phyloP scores from a whole-genome alignment of 2,113 vertebrate genomes.

The Charina bottae region DNA sequence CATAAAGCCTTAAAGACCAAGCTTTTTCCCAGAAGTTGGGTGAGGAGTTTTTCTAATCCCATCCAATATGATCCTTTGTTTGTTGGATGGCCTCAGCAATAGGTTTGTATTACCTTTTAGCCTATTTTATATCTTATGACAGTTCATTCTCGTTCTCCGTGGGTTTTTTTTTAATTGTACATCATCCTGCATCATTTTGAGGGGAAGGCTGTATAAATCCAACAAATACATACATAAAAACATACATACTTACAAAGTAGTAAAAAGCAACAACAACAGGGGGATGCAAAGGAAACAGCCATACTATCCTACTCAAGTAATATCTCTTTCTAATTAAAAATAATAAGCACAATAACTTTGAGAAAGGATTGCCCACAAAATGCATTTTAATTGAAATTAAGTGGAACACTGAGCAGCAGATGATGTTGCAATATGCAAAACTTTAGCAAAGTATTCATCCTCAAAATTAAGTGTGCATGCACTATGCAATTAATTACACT shows the following conservation, averaged over 20 bases:
- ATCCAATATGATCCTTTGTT: background rate
- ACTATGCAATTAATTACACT: conserved; percentile 51
- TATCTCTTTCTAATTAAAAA: conserved; percentile 68
- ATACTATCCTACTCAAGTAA: conserved; percentile 34
- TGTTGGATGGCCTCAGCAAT: background rate
- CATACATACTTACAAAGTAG: background rate
- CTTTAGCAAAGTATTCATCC: conserved; percentile 57
- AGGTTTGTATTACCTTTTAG: background rate
- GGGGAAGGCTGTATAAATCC: background rate
- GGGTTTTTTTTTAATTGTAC: background rate
- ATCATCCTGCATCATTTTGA: background rate
- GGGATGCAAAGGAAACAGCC: background rate
- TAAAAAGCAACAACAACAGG: background rate
- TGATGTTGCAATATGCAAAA: conserved; percentile 52
- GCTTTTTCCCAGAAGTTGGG: background rate
- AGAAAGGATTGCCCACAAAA: conserved; percentile 35
- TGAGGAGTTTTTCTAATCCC: too few relatives aligned
- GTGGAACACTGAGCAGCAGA: conserved; percentile 64
- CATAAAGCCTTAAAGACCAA: background rate
- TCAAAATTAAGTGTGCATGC: conserved; percentile 58
- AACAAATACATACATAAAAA: background rate
- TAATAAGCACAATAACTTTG: conserved; percentile 59
- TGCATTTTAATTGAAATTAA: conserved; percentile 64
- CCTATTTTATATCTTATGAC: background rate
- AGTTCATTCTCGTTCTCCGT: background rate